These are phyloP conservation scores for Erethizon dorsatum DNA, from an alignment of 2,797 vertebrate species.

Conservation along the genomic window DNA sequence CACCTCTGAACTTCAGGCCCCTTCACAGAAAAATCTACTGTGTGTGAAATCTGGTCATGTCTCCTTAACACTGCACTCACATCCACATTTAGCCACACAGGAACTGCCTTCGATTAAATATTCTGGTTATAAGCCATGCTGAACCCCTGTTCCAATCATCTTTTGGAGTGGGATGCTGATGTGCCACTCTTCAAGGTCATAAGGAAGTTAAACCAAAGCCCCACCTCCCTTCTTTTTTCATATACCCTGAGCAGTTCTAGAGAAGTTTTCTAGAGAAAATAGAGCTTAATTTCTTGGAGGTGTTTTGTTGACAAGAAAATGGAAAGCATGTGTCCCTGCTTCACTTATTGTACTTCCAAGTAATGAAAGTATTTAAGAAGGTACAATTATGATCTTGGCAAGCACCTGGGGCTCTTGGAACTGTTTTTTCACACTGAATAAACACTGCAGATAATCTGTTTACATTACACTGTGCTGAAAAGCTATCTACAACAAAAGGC, in stretches of 20 bases:
- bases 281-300: conserved; percentile 91
- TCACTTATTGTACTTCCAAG: conserved; percentile 90
- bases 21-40: background rate
- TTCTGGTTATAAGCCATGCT: background rate
- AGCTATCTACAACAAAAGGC: conserved; percentile 89
- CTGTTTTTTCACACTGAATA: conserved; percentile 92
- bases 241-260: conserved; percentile 75
- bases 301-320: conserved; percentile 92
- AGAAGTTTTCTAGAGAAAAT: conserved; percentile 88
- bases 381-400: conserved; percentile 93
- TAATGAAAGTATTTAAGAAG: conserved; percentile 93
- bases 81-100: background rate
- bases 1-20: background rate
- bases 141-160: accelerated
- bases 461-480: conserved; percentile 88
- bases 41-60: background rate
- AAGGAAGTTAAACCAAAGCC: conserved; percentile 69
- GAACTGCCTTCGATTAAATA: background rate
- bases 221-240: conserved; percentile 60
- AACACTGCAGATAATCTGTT: conserved; percentile 92
- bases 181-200: conserved; percentile 66
- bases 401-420: conserved; percentile 92
- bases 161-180: background rate
- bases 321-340: conserved; percentile 90
- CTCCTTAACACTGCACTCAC: background rate